These are phyloP conservation scores for Heterochromis multidens DNA, from an alignment of 2,113 vertebrate genomes.

Conservation along the genomic window DNA sequence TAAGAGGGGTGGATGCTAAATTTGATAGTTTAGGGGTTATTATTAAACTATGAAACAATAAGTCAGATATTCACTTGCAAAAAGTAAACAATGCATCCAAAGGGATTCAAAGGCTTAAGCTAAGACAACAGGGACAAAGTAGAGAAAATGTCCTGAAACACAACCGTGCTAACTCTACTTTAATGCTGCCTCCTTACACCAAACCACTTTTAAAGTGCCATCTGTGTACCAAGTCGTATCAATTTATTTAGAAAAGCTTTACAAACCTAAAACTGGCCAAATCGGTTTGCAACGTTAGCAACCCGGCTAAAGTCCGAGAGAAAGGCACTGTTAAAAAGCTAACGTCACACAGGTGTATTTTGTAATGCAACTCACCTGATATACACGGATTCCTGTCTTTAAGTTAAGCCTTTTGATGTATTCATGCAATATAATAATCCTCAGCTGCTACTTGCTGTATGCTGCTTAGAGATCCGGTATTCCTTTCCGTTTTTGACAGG, in stretches of 20 bases:
- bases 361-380: conserved; percentile 13
- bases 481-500: conserved; percentile 29
- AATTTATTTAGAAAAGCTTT: neutral
- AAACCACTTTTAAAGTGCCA: neutral
- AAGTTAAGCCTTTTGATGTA: neutral
- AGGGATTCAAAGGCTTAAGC: neutral
- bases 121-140: neutral
- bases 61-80: neutral
- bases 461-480: neutral
- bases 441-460: too few relatives aligned
- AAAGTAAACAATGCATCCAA: neutral
- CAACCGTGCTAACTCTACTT: neutral
- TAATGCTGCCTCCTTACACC: neutral
- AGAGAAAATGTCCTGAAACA: neutral
- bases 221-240: neutral
- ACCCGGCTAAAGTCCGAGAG: neutral
- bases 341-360: neutral
- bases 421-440: neutral
- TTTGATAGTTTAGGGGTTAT: neutral
- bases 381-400: conserved; percentile 5
- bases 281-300: neutral
- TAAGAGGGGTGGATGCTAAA: accelerated
- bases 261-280: neutral
- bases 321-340: neutral
- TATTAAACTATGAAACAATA: neutral